Conservation (phyloP, 2,113 vertebrate genomes). For the Pteropus alecto region DNA sequence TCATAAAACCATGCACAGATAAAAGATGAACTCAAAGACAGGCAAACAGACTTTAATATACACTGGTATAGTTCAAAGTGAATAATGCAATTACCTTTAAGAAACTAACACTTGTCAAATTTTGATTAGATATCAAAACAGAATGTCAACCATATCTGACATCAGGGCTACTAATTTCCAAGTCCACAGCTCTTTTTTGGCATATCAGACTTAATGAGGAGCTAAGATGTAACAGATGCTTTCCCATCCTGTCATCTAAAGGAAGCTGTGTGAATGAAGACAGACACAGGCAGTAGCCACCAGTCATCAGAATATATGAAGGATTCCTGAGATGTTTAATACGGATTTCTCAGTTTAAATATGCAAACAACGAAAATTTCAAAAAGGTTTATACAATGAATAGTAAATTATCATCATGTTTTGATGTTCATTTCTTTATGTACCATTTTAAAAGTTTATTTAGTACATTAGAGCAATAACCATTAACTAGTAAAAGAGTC, state of each 20-base stretch:
- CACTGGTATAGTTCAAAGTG: not conserved
- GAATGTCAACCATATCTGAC: not conserved
- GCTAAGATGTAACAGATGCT: not conserved
- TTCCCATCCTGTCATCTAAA: not conserved
- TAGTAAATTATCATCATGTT: not conserved
- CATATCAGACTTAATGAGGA: not conserved
- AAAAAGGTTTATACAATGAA: not conserved
- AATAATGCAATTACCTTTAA: conserved; percentile 11
- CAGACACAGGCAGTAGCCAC: not conserved
- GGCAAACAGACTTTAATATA: not conserved
- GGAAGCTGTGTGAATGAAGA: not conserved
- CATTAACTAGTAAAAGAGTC: not conserved
- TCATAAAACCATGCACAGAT: not conserved
- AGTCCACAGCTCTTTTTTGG: not conserved
- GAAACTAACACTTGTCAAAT: not conserved
- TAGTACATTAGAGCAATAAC: conserved; percentile 6
- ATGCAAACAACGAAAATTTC: not conserved
- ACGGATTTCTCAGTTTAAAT: not conserved
- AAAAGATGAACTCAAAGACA: not conserved
- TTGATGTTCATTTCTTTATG: not conserved
- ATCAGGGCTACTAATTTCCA: not conserved
- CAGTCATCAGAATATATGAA: not conserved
- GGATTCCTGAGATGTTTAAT: not conserved
- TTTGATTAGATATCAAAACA: conserved; percentile 21
- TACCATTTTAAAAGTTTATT: not conserved